Evolutionary conservation across 2,888 invertebrate species (phyloP), one percentile per base, ranked within the genome.

Genomic region (Dolomedes plantarius): DNA sequence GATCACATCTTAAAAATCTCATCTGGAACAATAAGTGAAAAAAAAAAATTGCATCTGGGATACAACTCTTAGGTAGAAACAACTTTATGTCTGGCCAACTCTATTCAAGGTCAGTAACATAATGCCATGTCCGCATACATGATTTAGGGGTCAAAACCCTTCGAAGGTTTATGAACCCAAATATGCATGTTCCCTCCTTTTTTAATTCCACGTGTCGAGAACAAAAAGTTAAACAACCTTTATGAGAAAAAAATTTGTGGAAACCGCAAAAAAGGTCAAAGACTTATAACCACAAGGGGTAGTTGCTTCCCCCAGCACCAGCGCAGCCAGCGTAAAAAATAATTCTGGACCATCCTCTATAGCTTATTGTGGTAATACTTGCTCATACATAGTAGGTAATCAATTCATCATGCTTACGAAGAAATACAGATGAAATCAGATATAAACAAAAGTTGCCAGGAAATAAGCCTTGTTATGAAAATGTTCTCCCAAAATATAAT

Each of bases 241-340:
- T 28, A n/a, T 11, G 36, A 62, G 28, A 71, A 36, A 46, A 46
- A 29, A 41, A 67, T 67, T 73, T 23, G 36, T 67, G 56, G 32
- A 74, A 82, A 82, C 81, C 81, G 31, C 81, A 82, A 64, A 7
- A 23, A 9, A 82, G 81, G 74, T 82, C 81, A 75, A 82, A 69
- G 74, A 31, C 81, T 56, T 29, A 56, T 46, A 79, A 73, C 80
- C 73, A 39, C 72, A 80, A 72, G 80, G 11, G 50, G 56, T 1
- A 1, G 16, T 16, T 13, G 11, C 23, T 56, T 3, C 23, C 23
- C 56, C 56, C 56, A 56, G 23, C 23, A 1, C 19, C 56, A 56
- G 56, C 56, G 56, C 56, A 56, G 3, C 23, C n/a, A 23, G 23
- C 23, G 16, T 23, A 56, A 56, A 56, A 23, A 56, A 16, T 16